A percentile compares a stretch with the other conserved stretches of the same genome.
These are phyloP conservation scores for Malurus splendens DNA, from an alignment of 2,797 vertebrate genomes.

Conservation along the genomic window DNA sequence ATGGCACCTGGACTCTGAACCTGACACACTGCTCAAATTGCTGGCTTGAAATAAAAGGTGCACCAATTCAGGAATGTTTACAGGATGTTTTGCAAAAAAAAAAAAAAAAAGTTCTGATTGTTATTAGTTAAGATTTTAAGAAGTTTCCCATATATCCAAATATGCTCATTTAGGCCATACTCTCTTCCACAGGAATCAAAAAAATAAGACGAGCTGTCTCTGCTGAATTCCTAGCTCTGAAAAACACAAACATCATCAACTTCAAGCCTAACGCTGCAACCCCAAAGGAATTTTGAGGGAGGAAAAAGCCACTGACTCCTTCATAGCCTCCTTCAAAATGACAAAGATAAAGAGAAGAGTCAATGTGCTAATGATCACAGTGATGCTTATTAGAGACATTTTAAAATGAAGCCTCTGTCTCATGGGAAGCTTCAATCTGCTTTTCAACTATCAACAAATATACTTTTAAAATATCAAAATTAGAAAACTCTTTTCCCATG, in stretches of 20 bases:
- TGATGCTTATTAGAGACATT: neutral
- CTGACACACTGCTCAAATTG: neutral
- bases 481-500: neutral
- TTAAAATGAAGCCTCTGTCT: neutral
- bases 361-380: neutral
- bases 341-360: conserved; percentile 11
- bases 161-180: neutral
- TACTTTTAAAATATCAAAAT: neutral
- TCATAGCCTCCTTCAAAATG: conserved; percentile 6
- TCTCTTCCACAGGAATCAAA: neutral
- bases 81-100: neutral
- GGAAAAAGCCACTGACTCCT: conserved; percentile 1
- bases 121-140: neutral
- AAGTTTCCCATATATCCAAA: neutral
- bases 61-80: neutral
- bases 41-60: neutral
- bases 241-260: neutral
- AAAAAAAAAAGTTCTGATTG: neutral
- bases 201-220: neutral
- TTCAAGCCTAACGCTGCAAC: neutral
- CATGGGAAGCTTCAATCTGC: neutral
- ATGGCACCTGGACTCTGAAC: neutral
- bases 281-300: neutral
- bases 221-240: neutral
- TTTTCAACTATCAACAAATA: neutral